Percentiles rank a stretch among this genome's conserved stretches.
phyloP scores from a whole-genome alignment of 1,140 invertebrate genomes.

The Temnothorax longispinosus region DNA sequence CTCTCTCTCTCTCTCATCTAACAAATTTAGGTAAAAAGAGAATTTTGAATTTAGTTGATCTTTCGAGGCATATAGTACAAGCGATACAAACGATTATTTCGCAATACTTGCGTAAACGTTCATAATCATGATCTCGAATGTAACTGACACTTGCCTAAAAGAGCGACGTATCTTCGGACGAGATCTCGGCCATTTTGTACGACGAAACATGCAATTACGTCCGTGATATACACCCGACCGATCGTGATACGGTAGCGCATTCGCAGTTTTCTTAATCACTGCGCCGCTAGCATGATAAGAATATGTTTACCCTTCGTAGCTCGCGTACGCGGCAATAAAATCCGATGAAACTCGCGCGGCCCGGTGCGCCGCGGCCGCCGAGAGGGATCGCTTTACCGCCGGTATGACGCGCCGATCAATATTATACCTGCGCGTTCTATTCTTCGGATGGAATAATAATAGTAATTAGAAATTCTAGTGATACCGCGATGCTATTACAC shows the following conservation, averaged over 20 bases:
- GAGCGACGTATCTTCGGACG: constrained; percentile 13
- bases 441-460: constrained; percentile 52
- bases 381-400: constrained; percentile 25
- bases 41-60: background rate
- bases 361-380: background rate
- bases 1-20: no score
- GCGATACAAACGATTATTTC: background rate
- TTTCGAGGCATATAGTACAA: background rate
- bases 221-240: background rate
- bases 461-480: constrained; percentile 33
- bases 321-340: constrained; percentile 57
- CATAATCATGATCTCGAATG: background rate
- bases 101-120: background rate
- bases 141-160: constrained; percentile 9
- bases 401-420: constrained; percentile 63
- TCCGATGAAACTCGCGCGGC: constrained; percentile 59
- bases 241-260: background rate
- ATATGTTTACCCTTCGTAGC: constrained; percentile 48
- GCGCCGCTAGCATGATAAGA: constrained; percentile 30
- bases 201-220: background rate
- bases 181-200: constrained; percentile 18
- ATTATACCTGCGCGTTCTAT: constrained; percentile 53
- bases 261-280: constrained; percentile 48
- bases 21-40: background rate
- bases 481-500: background rate